Evolutionary conservation across 2,797 vertebrate species (phyloP).

Genomic region (Bufotes viridis): DNA sequence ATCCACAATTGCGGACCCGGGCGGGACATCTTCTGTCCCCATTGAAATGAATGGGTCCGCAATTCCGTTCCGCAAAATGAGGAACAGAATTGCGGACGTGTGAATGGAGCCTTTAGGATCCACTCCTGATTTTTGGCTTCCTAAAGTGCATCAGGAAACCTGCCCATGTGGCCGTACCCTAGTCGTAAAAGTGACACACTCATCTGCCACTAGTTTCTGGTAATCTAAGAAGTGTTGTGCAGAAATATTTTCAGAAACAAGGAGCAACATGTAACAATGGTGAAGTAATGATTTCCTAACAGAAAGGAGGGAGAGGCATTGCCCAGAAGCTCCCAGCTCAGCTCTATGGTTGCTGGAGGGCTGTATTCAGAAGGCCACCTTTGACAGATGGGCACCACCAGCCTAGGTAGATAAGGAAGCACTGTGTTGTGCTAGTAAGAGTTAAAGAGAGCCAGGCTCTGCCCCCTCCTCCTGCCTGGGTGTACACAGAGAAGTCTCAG

Average conservation of each 20-base stretch:
- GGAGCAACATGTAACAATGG: background rate
- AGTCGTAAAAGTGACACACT: too few relatives aligned
- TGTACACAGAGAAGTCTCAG: constrained; percentile 82
- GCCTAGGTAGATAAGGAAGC: background rate
- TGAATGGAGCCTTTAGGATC: too few relatives aligned
- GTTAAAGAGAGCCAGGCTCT: constrained; percentile 72
- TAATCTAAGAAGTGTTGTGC: background rate
- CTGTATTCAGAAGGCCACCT: background rate
- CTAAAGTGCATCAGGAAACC: too few relatives aligned
- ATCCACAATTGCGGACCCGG: too few relatives aligned
- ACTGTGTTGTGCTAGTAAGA: constrained; percentile 66
- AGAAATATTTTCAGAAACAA: background rate
- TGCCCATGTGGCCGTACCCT: too few relatives aligned
- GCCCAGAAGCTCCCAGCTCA: background rate
- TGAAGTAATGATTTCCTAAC: background rate
- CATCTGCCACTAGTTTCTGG: background rate
- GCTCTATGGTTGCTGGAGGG: background rate
- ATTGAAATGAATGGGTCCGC: too few relatives aligned
- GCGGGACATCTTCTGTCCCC: too few relatives aligned
- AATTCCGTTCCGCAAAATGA: too few relatives aligned
- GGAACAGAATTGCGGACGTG: too few relatives aligned
- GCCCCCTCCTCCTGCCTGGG: constrained; percentile 71
- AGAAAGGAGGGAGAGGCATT: too few relatives aligned
- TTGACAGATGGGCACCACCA: constrained; percentile 20
- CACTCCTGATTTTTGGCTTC: too few relatives aligned